Conservation (phyloP, 2,797 vertebrate genomes). For the Sylvia borin region DNA sequence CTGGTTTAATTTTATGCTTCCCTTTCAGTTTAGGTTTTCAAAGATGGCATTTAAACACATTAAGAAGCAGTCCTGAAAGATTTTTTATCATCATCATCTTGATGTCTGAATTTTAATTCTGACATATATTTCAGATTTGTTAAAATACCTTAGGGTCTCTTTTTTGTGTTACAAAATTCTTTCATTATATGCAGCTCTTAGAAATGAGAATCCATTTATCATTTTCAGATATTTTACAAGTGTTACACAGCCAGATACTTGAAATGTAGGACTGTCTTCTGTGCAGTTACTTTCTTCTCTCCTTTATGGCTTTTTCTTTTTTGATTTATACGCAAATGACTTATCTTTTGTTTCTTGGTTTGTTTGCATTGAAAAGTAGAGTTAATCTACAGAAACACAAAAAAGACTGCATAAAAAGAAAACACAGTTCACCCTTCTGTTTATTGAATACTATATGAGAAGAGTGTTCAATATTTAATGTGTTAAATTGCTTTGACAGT, state of each 20-base stretch:
- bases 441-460: slow-evolving; percentile 10
- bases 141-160: neutral
- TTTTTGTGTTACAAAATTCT: neutral
- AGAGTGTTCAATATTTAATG: slow-evolving; percentile 22
- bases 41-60: neutral
- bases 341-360: neutral
- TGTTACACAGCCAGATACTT: neutral
- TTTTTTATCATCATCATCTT: neutral
- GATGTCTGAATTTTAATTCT: neutral
- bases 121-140: neutral
- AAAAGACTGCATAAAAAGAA: neutral
- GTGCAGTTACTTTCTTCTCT: neutral
- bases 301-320: neutral
- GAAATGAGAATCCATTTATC: neutral
- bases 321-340: neutral
- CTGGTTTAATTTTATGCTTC: neutral
- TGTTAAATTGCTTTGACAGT: neutral
- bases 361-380: neutral
- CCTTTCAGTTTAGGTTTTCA: neutral
- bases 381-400: neutral
- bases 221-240: neutral
- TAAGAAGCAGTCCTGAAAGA: neutral
- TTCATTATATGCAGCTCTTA: neutral
- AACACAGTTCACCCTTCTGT: neutral
- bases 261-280: neutral